Conservation (phyloP, 2,797 vertebrate genomes). For the Chloroceryle inda region DNA sequence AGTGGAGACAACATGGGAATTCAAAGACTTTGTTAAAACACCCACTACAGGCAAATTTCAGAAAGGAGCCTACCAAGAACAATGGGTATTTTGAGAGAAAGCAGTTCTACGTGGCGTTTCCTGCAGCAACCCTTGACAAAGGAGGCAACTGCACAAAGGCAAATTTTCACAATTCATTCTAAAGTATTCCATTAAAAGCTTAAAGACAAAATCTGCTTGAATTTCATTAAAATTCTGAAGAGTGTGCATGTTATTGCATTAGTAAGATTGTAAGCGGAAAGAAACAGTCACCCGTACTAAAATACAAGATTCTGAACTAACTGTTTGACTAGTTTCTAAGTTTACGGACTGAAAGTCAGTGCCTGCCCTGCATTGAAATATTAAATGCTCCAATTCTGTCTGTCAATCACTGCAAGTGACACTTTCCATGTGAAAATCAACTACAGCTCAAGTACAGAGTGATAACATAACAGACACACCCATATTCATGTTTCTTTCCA, state of each 20-base stretch:
- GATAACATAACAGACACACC: background rate
- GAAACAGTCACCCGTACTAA: background rate
- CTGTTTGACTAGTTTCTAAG: background rate
- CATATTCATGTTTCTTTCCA: background rate
- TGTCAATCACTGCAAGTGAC: fast-evolving
- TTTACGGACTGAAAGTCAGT: background rate
- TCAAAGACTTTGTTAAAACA: background rate
- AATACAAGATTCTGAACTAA: background rate
- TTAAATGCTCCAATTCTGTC: background rate
- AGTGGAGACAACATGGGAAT: background rate
- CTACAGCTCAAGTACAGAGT: background rate
- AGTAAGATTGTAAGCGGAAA: background rate
- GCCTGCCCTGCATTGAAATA: background rate
- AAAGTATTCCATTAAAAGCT: background rate
- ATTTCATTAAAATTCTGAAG: background rate
- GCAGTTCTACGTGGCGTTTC: background rate
- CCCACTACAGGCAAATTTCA: background rate
- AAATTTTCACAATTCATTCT: background rate
- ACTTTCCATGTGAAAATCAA: background rate
- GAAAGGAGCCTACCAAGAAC: background rate
- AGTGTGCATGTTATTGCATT: background rate
- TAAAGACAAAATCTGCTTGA: background rate
- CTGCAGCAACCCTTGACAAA: background rate
- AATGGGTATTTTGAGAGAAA: background rate
- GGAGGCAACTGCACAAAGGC: background rate